phyloP scores from a whole-genome alignment of 2,113 vertebrate species.

The Chloroceryle aenea region DNA sequence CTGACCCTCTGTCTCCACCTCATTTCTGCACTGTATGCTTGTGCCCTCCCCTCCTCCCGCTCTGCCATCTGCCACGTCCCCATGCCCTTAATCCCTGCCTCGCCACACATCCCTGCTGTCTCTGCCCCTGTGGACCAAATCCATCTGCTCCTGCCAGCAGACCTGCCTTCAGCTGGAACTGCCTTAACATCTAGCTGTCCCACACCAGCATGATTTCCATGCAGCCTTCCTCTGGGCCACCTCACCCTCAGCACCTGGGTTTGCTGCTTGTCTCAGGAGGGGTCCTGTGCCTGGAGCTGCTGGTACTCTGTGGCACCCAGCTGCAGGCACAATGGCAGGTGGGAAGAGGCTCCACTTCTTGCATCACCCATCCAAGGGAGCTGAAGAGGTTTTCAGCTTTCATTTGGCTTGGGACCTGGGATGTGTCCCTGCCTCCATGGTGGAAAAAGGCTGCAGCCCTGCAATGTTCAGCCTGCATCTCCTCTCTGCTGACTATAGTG shows the following conservation, averaged over 20 bases:
- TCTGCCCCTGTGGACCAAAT: neutral
- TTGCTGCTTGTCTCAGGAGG: neutral
- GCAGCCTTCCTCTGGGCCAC: neutral
- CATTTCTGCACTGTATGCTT: neutral
- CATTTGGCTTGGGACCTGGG: fast-evolving
- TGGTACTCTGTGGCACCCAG: neutral
- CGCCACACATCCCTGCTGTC: neutral
- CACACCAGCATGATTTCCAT: neutral
- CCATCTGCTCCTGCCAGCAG: conserved; percentile 26
- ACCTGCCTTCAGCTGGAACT: neutral
- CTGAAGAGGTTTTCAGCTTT: neutral
- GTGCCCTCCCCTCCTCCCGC: neutral
- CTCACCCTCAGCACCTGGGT: neutral
- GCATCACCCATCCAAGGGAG: fast-evolving
- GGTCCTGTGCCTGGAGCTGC: neutral
- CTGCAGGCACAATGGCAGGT: neutral
- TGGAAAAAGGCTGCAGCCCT: neutral
- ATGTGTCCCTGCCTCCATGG: fast-evolving
- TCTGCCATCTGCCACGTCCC: conserved; percentile 24
- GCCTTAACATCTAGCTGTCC: conserved; percentile 17
- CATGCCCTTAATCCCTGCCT: conserved; percentile 7
- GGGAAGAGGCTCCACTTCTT: neutral
- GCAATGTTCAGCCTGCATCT: neutral
- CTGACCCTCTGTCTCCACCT: neutral
- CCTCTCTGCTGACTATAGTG: neutral